These are phyloP conservation scores for Furcula furcula DNA, from an alignment of 2,888 invertebrate genomes.

Conservation along the genomic window DNA sequence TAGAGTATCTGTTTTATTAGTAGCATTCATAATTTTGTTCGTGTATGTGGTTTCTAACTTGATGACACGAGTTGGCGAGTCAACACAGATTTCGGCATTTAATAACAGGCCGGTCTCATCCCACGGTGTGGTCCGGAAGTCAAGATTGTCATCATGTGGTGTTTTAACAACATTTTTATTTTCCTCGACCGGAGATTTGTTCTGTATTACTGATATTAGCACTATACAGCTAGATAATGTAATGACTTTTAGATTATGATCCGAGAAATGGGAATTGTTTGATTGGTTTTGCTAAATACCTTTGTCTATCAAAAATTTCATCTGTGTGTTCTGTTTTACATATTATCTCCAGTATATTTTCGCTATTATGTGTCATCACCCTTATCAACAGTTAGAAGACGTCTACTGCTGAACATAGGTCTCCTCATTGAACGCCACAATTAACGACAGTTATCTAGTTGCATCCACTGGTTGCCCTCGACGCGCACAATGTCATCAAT, in stretches of 20 bases:
- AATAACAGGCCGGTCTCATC: conserved; percentile 49
- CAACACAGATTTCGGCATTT: conserved; percentile 43
- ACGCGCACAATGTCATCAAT: too few relatives aligned
- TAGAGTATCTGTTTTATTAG: conserved; percentile 10
- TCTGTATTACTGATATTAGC: conserved; percentile 43
- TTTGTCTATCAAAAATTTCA: conserved; percentile 9
- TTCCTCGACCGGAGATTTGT: conserved; percentile 45
- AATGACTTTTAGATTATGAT: conserved; percentile 16
- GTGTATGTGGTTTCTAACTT: conserved; percentile 45
- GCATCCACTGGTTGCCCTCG: too few relatives aligned
- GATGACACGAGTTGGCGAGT: conserved; percentile 56
- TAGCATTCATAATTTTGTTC: conserved; percentile 26
- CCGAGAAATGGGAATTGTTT: conserved; percentile 28
- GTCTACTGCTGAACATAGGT: too few relatives aligned
- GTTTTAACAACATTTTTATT: conserved; percentile 57
- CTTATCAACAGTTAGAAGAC: too few relatives aligned
- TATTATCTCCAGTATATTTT: too few relatives aligned
- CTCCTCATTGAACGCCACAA: too few relatives aligned
- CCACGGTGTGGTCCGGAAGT: conserved; percentile 75
- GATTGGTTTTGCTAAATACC: conserved; percentile 11
- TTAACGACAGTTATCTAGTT: too few relatives aligned
- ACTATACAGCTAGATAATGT: conserved; percentile 34
- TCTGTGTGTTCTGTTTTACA: too few relatives aligned
- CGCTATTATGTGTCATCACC: too few relatives aligned
- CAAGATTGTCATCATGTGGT: conserved; percentile 56